These are phyloP conservation scores for Leucoraja ocellata DNA, from an alignment of 2,797 vertebrate species.

Conservation along the genomic window DNA sequence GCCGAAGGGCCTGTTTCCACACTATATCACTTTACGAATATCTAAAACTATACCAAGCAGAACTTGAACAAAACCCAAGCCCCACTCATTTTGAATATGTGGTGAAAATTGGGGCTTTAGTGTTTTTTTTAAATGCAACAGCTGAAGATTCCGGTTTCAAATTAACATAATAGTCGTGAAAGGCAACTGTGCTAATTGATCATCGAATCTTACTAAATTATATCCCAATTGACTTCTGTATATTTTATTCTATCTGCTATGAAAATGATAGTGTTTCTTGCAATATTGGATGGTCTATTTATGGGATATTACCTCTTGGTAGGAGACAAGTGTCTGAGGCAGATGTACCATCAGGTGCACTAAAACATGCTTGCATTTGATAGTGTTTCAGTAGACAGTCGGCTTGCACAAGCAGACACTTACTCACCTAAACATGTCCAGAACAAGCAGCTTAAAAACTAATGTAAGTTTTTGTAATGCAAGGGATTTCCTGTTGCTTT, in stretches of 20 bases:
- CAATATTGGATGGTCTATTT: background rate
- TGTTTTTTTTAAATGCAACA: background rate
- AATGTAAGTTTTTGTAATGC: too few species aligned
- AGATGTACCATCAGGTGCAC: too few species aligned
- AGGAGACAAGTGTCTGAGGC: background rate
- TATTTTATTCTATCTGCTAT: background rate
- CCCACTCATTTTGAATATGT: background rate
- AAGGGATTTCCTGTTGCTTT: background rate
- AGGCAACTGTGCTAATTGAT: background rate
- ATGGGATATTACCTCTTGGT: background rate
- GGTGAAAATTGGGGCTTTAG: too few species aligned
- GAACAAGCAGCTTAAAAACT: background rate
- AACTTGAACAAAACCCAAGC: background rate
- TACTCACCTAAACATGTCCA: background rate
- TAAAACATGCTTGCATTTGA: background rate
- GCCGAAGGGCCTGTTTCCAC: too few species aligned
- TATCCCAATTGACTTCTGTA: background rate
- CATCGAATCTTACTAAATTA: background rate
- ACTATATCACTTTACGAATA: too few species aligned
- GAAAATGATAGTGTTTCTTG: background rate
- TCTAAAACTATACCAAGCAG: too few species aligned
- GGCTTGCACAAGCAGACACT: background rate
- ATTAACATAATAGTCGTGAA: background rate
- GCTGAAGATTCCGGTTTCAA: background rate
- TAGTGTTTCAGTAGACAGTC: background rate